phyloP scores from a whole-genome alignment of 1,140 invertebrate species.

The Plodia interpunctella region DNA sequence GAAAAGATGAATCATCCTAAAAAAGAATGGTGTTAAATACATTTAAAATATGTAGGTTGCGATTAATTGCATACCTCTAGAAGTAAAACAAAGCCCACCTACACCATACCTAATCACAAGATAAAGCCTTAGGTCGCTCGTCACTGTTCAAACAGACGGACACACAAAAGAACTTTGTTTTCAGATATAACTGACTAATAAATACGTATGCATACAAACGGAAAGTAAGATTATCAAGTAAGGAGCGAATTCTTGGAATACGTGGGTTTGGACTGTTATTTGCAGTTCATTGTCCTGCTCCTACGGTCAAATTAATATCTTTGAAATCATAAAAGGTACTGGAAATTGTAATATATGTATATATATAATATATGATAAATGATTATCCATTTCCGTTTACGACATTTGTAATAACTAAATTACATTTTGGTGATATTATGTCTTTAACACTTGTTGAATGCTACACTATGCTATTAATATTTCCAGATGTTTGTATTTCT shows the following conservation, averaged over 20 bases:
- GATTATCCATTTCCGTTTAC: too few relatives aligned
- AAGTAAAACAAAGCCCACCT: neutral
- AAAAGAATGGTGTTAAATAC: neutral
- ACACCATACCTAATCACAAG: constrained; percentile 4
- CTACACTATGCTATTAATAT: too few relatives aligned
- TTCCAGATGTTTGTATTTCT: too few relatives aligned
- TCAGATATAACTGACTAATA: constrained; percentile 4
- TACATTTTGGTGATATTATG: too few relatives aligned
- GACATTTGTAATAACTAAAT: too few relatives aligned
- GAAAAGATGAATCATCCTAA: neutral
- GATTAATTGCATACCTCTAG: neutral
- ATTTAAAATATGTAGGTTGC: neutral
- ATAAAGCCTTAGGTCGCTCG: constrained; percentile 3
- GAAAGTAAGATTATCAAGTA: constrained; percentile 2
- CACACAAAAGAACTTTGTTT: constrained; percentile 11
- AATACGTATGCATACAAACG: neutral
- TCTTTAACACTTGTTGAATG: too few relatives aligned
- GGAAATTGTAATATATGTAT: neutral
- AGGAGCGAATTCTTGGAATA: constrained; percentile 1
- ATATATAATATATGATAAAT: too few relatives aligned
- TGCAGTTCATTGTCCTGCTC: neutral
- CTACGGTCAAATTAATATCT: neutral
- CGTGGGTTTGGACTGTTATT: constrained; percentile 2
- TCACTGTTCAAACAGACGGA: constrained; percentile 18
- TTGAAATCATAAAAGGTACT: neutral